Base-by-base conservation (phyloP, 2,113 vertebrate genomes). In the Xenopus borealis region DNA sequence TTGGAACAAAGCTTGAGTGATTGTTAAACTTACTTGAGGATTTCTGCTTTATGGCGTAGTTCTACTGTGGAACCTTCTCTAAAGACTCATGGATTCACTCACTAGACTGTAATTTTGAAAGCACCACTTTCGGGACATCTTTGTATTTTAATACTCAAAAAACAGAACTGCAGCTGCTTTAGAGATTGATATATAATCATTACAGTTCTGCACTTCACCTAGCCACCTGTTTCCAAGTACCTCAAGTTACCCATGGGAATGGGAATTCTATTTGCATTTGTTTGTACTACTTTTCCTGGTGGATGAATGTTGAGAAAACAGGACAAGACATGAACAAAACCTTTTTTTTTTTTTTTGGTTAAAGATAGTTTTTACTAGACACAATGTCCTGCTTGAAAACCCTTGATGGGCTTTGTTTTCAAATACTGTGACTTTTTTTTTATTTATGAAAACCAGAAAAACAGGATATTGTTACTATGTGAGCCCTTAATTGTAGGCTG, bases 361-460 rank as follows among this genome's bases (percentile, higher is more conserved):
- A 27, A 27, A 27, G 23, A 80, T 88, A 90, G 33, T 92, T 88
- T 89, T 91, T 86, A 84, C 89, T 87, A 88, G 83, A 90, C 90
- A 85, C 89, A 86, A 91, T 89, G 87, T 91, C 86, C 86, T 92
- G 89, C 88, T 92, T 90, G 90, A 91, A 91, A 90, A 89, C 89
- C 90, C 89, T 86, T 46, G 86, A 88, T 88, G 88, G 84, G 86
- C 88, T 92, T 91, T 91, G 92, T 90, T 91, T 92, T 91, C 91
- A 92, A 90, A 92, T 92, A 92, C 90, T 92, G 91, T 92, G 90
- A 92, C 91, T 92, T 92, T 91, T 92, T 90, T 87, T 74, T 75
- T 66, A 86, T 91, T 91, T 89, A 40, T 40, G 33, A 40, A 91
- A 27, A 27, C 23, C 23, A 27, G 23, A 27, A 27, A 66, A 80